Conservation (phyloP, 2,888 invertebrate species). For the Cecidostiba fungosa region DNA sequence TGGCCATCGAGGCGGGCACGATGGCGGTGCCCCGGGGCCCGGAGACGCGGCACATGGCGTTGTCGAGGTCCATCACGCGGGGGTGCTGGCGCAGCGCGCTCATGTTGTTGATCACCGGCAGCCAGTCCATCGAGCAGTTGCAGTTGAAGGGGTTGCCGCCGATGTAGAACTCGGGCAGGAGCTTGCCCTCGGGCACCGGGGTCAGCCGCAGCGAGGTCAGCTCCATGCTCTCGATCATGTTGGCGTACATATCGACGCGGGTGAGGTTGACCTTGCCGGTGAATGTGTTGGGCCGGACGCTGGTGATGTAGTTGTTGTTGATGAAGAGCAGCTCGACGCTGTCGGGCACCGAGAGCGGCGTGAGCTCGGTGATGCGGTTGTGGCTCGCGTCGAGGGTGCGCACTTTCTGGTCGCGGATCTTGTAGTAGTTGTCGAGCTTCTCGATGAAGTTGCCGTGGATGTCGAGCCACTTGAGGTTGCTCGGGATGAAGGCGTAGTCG, state of each 20-base stretch:
- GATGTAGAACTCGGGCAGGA: slow-evolving; percentile 93
- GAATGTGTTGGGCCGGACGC: slow-evolving; percentile 92
- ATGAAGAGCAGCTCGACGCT: slow-evolving; percentile 93
- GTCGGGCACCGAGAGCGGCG: slow-evolving; percentile 92
- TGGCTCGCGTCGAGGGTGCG: slow-evolving; percentile 94
- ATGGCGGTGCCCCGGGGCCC: slow-evolving; percentile 91
- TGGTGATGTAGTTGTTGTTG: slow-evolving; percentile 92
- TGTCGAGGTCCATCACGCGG: slow-evolving; percentile 92
- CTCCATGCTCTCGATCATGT: slow-evolving; percentile 91
- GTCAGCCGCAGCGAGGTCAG: slow-evolving; percentile 90
- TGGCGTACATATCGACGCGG: slow-evolving; percentile 94
- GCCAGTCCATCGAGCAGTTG: slow-evolving; percentile 98
- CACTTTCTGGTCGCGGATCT: slow-evolving; percentile 85
- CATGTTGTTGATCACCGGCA: slow-evolving; percentile 93
- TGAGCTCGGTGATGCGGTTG: slow-evolving; percentile 91
- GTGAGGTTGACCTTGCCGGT: slow-evolving; percentile 91
- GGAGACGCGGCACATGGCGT: slow-evolving; percentile 93
- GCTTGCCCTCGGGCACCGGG: slow-evolving; percentile 87
- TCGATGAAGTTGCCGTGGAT: slow-evolving; percentile 95
- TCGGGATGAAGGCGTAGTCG: slow-evolving; percentile 95
- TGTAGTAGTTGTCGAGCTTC: slow-evolving; percentile 93
- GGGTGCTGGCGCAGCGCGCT: slow-evolving; percentile 92
- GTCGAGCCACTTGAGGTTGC: slow-evolving; percentile 94
- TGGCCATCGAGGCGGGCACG: slow-evolving; percentile 88
- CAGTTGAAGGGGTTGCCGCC: slow-evolving; percentile 97